Conservation (phyloP, 1,140 invertebrate species). For the Drosophila ogumai region DNA sequence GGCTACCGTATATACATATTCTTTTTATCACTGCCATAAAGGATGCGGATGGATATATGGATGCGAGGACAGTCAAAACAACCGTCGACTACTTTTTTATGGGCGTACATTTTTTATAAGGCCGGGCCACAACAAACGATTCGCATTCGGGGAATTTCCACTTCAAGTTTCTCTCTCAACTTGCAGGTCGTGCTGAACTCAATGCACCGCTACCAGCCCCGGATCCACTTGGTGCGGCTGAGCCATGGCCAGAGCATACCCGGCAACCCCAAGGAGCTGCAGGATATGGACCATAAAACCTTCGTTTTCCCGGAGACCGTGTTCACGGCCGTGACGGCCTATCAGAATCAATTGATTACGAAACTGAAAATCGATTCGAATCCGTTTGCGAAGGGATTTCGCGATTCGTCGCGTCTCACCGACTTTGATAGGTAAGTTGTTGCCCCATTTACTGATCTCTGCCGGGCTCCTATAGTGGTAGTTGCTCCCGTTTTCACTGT, state of each 20-base stretch:
- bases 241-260: constrained; percentile 89
- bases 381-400: constrained; percentile 97
- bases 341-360: constrained; percentile 99
- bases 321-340: constrained; percentile 99
- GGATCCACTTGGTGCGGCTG: constrained; percentile 95
- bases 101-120: constrained; percentile 79
- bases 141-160: constrained; percentile 24
- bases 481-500: constrained; percentile 46
- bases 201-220: constrained; percentile 99
- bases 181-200: constrained; percentile 97
- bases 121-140: constrained; percentile 32
- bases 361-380: constrained; percentile 98
- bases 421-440: constrained; percentile 91
- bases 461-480: constrained; percentile 5
- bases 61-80: constrained; percentile 73
- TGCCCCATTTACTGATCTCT: neutral
- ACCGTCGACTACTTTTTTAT: constrained; percentile 78
- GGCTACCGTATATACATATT: constrained; percentile 47
- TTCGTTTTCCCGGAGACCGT: constrained; percentile 98
- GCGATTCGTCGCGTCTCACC: constrained; percentile 96
- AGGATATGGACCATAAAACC: constrained; percentile 94
- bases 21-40: constrained; percentile 77
- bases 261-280: constrained; percentile 92
- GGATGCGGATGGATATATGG: constrained; percentile 48
- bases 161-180: constrained; percentile 3